Percentiles rank a stretch among this genome's conserved stretches.
Evolutionary conservation across 2,888 invertebrate genomes (phyloP).

Genomic region (Sinodicranocentrus sp.): DNA sequence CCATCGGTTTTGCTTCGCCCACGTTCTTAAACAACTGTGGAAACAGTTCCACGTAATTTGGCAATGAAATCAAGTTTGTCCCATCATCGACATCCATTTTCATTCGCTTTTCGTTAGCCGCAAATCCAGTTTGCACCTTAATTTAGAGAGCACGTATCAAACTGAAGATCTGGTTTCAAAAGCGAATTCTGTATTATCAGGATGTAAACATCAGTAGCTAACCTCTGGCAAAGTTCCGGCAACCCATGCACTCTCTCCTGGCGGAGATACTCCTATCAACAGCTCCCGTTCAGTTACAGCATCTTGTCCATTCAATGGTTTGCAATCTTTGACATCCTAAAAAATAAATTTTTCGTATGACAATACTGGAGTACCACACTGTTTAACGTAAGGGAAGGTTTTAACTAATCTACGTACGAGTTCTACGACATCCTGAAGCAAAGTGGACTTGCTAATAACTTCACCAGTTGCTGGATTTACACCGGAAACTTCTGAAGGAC

Average conservation of each 20-base stretch:
- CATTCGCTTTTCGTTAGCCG: conserved; percentile 11
- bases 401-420: neutral
- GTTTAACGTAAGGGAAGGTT: too few species aligned
- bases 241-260: conserved; percentile 56
- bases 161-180: too few species aligned
- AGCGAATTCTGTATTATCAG: too few species aligned
- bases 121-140: neutral
- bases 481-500: neutral
- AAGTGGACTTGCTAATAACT: neutral
- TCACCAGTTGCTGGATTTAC: conserved; percentile 22
- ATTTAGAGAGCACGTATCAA: too few species aligned
- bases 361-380: too few species aligned
- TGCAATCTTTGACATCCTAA: too few species aligned
- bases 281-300: conserved; percentile 15
- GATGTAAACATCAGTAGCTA: too few species aligned
- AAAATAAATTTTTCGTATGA: too few species aligned
- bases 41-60: conserved; percentile 26
- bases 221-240: neutral
- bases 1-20: conserved; percentile 34
- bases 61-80: conserved; percentile 4
- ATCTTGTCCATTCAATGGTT: too few species aligned
- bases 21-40: conserved; percentile 37
- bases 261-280: conserved; percentile 43
- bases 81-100: conserved; percentile 23
- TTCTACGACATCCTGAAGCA: conserved; percentile 28